Evolutionary conservation across 2,113 vertebrate species (phyloP).

Genomic region (Centropristis striata): DNA sequence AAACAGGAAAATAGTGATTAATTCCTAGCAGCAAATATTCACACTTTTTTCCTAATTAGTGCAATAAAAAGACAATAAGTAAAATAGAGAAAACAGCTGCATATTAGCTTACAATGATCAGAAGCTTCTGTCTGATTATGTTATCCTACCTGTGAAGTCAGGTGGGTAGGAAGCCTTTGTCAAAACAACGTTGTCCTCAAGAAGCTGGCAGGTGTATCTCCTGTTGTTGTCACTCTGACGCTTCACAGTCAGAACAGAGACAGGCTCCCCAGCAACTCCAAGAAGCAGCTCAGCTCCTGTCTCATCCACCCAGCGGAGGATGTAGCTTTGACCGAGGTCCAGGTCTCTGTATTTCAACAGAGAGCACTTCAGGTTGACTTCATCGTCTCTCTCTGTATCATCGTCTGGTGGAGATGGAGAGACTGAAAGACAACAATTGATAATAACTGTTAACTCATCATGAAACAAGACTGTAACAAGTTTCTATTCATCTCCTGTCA

Average conservation of each 20-base stretch:
- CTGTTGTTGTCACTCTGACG: not conserved
- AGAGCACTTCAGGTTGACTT: slow-evolving; percentile 23
- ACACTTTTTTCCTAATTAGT: too few relatives aligned
- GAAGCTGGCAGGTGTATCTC: slow-evolving; percentile 48
- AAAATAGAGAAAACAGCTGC: too few relatives aligned
- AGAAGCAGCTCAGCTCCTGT: not conserved
- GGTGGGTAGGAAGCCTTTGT: slow-evolving; percentile 22
- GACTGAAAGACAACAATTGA: slow-evolving; percentile 38
- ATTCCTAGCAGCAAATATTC: too few relatives aligned
- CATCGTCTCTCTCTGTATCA: not conserved
- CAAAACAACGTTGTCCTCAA: fast-evolving
- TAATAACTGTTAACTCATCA: not conserved
- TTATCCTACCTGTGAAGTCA: not conserved
- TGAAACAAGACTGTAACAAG: not conserved
- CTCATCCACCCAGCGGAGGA: slow-evolving; percentile 26
- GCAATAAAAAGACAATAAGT: too few relatives aligned
- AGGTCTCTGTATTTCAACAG: fast-evolving
- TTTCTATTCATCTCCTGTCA: not conserved
- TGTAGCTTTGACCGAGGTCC: fast-evolving
- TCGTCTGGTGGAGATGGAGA: slow-evolving; percentile 1
- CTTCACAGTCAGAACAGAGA: slow-evolving; percentile 28
- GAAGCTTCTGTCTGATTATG: not conserved
- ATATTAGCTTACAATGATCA: too few relatives aligned
- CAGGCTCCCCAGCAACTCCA: not conserved
- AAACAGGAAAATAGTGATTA: too few relatives aligned